Percentiles rank a stretch among this genome's conserved stretches.
phyloP scores from a whole-genome alignment of 2,888 invertebrate genomes.

The Synanthedon myopaeformis region DNA sequence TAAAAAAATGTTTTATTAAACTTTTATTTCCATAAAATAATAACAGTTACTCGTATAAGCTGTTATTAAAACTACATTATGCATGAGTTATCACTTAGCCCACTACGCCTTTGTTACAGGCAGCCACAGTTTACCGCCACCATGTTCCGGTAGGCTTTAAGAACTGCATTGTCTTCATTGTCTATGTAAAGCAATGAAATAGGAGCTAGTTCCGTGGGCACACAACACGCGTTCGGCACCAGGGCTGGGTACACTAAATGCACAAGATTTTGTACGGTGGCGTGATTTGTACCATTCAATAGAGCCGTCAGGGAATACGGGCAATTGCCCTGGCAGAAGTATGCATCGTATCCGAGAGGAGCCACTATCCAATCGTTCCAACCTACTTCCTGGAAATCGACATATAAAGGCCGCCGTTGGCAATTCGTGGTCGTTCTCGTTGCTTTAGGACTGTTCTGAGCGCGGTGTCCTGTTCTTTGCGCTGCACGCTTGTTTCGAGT shows the following conservation, averaged over 20 bases:
- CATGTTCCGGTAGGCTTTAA: conserved; percentile 99
- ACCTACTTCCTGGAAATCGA: conserved; percentile 95
- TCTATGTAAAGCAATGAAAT: conserved; percentile 98
- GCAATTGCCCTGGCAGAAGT: conserved; percentile 95
- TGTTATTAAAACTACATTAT: conserved; percentile 19
- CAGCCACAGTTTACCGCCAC: conserved; percentile 98
- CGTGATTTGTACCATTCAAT: conserved; percentile 97
- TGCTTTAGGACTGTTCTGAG: conserved; percentile 76
- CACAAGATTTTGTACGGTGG: conserved; percentile 96
- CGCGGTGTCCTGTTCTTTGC: conserved; percentile 66
- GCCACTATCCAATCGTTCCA: conserved; percentile 99
- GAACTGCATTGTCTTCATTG: conserved; percentile 92
- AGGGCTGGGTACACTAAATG: conserved; percentile 91
- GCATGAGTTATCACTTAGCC: conserved; percentile 58
- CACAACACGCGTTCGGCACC: conserved; percentile 97
- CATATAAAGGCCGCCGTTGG: conserved; percentile 88
- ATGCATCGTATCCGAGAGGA: conserved; percentile 95
- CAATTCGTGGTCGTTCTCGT: conserved; percentile 71
- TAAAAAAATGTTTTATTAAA: too few relatives aligned
- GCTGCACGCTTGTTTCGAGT: conserved; percentile 73
- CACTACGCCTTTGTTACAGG: conserved; percentile 75
- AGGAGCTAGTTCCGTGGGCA: conserved; percentile 92
- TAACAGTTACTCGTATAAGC: conserved; percentile 65
- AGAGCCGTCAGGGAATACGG: conserved; percentile 93
- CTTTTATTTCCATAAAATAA: conserved; percentile 66